A percentile compares a stretch with the other conserved stretches of the same genome.
These are phyloP conservation scores for Drosophila navojoa DNA, from an alignment of 1,140 invertebrate genomes.

Conservation along the genomic window DNA sequence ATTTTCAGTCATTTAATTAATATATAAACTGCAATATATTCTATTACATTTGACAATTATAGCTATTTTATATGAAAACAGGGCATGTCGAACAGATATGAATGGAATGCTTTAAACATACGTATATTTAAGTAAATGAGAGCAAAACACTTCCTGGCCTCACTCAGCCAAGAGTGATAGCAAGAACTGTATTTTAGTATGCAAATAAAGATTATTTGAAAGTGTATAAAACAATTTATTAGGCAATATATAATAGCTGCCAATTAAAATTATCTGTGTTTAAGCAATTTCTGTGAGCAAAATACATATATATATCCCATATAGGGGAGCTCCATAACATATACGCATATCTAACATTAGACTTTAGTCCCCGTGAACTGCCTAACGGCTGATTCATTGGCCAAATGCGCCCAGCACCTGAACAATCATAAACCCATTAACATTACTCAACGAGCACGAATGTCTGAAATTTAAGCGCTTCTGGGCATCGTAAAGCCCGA, in stretches of 20 bases:
- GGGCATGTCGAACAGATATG: neutral
- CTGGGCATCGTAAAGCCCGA: neutral
- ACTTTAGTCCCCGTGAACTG: too few relatives aligned
- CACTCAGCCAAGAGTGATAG: too few relatives aligned
- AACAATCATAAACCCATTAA: constrained; percentile 25
- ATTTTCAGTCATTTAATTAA: too few relatives aligned
- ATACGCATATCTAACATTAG: too few relatives aligned
- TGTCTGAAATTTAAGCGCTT: neutral
- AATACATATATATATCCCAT: neutral
- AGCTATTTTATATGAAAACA: too few relatives aligned
- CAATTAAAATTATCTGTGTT: neutral
- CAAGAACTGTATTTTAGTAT: neutral
- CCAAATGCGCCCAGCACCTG: constrained; percentile 19
- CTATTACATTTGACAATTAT: too few relatives aligned
- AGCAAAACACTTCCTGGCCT: too few relatives aligned
- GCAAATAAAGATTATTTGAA: neutral
- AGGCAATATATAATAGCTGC: neutral
- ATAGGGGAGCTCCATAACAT: too few relatives aligned
- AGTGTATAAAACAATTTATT: neutral
- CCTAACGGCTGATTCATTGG: neutral
- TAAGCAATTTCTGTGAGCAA: neutral
- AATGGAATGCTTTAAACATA: neutral
- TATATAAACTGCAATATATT: too few relatives aligned
- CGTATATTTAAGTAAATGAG: neutral
- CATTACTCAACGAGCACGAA: neutral